phyloP scores from a whole-genome alignment of 2,113 vertebrate genomes.

The Lycaon pictus region DNA sequence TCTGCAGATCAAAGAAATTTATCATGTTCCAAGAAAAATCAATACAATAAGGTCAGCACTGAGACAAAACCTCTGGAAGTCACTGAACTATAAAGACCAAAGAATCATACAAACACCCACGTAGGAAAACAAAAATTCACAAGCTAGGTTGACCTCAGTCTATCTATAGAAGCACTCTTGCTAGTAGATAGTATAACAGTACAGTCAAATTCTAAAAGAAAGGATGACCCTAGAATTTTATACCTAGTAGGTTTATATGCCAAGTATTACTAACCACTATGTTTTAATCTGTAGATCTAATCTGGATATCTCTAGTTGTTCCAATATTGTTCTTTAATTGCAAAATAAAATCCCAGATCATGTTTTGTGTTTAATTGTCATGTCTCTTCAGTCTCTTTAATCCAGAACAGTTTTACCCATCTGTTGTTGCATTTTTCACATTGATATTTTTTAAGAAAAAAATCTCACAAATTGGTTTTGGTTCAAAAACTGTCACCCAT shows the following conservation, averaged over 20 bases:
- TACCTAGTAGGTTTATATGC: neutral
- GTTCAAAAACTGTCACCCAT: neutral
- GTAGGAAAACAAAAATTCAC: neutral
- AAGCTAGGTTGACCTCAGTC: neutral
- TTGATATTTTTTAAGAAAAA: neutral
- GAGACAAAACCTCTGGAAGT: neutral
- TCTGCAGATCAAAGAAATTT: slow-evolving; percentile 31
- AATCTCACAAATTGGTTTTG: neutral
- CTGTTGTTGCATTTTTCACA: neutral
- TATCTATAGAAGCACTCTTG: neutral
- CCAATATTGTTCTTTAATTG: neutral
- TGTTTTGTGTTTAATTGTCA: neutral
- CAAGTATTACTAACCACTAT: neutral
- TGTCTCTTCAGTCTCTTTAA: neutral
- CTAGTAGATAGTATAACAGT: neutral
- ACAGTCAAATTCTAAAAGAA: neutral
- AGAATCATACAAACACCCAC: neutral
- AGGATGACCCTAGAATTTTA: neutral
- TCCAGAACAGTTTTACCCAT: neutral
- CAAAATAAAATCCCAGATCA: neutral
- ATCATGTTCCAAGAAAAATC: neutral
- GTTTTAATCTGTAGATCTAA: neutral
- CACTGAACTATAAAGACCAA: neutral
- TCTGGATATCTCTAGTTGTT: neutral
- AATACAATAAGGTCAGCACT: neutral